Base-by-base conservation (phyloP, 2,113 vertebrate species). In the Limanda limanda region DNA sequence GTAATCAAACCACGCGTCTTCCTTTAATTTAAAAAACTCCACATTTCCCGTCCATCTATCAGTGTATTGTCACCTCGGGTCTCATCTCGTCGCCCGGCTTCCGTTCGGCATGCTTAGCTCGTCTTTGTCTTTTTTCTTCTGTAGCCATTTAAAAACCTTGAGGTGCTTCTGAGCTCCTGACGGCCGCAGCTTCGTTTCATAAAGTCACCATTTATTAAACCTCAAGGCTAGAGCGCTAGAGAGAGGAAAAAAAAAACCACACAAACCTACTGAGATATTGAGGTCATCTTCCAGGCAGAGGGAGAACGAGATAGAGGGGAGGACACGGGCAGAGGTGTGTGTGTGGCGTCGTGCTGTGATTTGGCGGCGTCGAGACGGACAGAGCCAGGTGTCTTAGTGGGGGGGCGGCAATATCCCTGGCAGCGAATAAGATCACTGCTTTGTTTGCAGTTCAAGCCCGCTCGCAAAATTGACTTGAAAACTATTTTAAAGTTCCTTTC, bases 181-280 rank as follows among this genome's bases (percentile, higher is more conserved):
- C 81, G 73, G 82, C 82, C 66, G 76, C 61, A n/a, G 80, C 87
- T 89, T 81, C 40, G n/a, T 89, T 86, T 92, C 87, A 92, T 92
- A 92, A 93, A 92, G 91, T 90, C 89, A 68, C 86, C 63, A 76
- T 90, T 89, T 91, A 92, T 94, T 91, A 92, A 93, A 90, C 84
- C 92, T 91, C 48, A 71, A 76, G 91, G 91, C 91, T 72, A 85
- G 76, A 82, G 25, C 68, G 12, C 56, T 74, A 75, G 75, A 45
- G 68, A 85, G 89, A 77, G 73, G 13, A 5, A 5, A 31, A 31
- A 52, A 21, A 54, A 54, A 54, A 21, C 11, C 25, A 25, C 25
- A 54, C 9, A 57, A 57, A 14, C 74, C 87, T 76, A 74, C 61
- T 84, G 81, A 88, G 86, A 93, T 94, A 94, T 93, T 92, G 90